phyloP scores from a whole-genome alignment of 2,797 vertebrate species.

The Falco berigora region DNA sequence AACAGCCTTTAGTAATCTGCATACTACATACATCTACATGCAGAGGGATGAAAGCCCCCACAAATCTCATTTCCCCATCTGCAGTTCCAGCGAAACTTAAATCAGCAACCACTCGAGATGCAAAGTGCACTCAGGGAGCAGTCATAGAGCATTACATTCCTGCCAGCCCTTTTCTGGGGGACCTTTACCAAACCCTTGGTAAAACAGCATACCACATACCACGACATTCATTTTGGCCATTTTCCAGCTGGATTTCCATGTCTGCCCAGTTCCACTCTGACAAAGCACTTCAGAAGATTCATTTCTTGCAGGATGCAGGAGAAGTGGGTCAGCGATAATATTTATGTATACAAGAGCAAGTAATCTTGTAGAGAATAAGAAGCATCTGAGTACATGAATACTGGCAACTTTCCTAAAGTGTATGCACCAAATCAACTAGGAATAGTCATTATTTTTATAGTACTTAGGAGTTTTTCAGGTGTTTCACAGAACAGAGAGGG shows the following conservation, averaged over 20 bases:
- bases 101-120: background rate
- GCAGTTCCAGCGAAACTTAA: background rate
- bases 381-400: background rate
- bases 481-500: background rate
- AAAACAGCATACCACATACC: conserved; percentile 1
- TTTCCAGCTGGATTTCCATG: background rate
- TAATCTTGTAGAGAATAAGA: background rate
- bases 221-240: background rate
- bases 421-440: background rate
- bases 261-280: background rate
- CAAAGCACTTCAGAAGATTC: background rate
- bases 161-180: background rate
- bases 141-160: background rate
- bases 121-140: background rate
- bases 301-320: background rate
- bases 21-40: too few species aligned
- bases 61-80: background rate
- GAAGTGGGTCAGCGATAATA: background rate
- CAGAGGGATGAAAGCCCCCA: background rate
- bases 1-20: background rate
- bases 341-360: background rate
- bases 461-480: background rate
- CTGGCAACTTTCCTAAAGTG: background rate
- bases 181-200: conserved; percentile 4
- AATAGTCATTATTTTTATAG: background rate